Evolutionary conservation across 1,140 invertebrate genomes (phyloP).

Genomic region (Monochamus saltuarius): DNA sequence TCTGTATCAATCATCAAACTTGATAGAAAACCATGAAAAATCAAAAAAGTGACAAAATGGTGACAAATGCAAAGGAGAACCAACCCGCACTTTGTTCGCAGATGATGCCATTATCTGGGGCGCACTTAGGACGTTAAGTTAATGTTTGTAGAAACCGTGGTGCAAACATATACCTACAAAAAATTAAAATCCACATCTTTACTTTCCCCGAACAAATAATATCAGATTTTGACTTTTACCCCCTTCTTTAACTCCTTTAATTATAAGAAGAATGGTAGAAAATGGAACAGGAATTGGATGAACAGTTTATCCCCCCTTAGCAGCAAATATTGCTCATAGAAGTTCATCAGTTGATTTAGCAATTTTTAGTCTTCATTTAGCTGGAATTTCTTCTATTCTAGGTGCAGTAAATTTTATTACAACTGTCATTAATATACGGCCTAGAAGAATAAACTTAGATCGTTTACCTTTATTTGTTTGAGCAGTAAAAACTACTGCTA

Average conservation of each 20-base stretch:
- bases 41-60: too few species aligned
- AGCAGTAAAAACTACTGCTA: slow-evolving; percentile 66
- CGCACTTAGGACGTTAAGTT: too few species aligned
- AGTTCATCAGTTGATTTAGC: slow-evolving; percentile 65
- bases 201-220: slow-evolving; percentile 77
- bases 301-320: slow-evolving; percentile 43
- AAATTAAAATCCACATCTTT: too few species aligned
- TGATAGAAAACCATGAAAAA: too few species aligned
- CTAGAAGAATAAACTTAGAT: slow-evolving; percentile 53
- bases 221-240: slow-evolving; percentile 73
- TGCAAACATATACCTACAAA: too few species aligned
- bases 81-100: too few species aligned
- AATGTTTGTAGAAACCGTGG: too few species aligned
- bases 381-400: slow-evolving; percentile 67
- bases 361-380: slow-evolving; percentile 68
- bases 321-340: slow-evolving; percentile 54
- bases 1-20: too few species aligned
- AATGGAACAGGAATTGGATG: slow-evolving; percentile 64
- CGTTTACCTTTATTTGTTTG: slow-evolving; percentile 60
- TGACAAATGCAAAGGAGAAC: too few species aligned
- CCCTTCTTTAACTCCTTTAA: slow-evolving; percentile 56
- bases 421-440: too few species aligned
- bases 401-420: slow-evolving; percentile 66
- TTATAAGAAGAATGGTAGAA: slow-evolving; percentile 59
- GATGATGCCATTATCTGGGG: too few species aligned